Conservation (phyloP, 2,113 vertebrate genomes). For the Charadrius vociferus region DNA sequence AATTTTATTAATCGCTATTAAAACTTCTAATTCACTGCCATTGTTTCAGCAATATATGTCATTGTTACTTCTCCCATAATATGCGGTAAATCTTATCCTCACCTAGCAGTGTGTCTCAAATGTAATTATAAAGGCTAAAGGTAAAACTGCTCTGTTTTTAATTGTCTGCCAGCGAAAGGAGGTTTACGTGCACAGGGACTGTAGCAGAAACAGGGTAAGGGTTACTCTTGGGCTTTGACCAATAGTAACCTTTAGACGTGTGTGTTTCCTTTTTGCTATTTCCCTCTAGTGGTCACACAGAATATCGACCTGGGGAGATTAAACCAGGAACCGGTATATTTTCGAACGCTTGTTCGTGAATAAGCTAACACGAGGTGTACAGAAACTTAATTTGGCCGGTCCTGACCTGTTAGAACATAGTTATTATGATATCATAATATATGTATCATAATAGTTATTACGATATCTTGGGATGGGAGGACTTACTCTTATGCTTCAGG, state of each 20-base stretch:
- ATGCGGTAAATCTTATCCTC: background rate
- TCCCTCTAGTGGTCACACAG: slow-evolving; percentile 69
- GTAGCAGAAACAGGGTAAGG: slow-evolving; percentile 20
- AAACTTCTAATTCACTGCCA: background rate
- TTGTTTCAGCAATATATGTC: background rate
- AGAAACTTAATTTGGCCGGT: background rate
- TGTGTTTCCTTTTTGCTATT: background rate
- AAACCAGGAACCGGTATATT: accelerated
- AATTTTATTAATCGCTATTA: background rate
- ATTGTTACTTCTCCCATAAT: background rate
- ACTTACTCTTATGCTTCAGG: background rate
- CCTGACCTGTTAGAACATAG: background rate
- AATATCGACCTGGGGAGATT: background rate
- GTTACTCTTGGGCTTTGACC: slow-evolving; percentile 79
- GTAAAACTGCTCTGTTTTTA: background rate
- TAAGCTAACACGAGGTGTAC: background rate
- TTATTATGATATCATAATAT: background rate
- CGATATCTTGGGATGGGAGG: background rate
- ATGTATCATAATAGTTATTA: too few species aligned
- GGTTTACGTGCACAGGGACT: background rate
- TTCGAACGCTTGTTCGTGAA: background rate
- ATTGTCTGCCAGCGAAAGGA: background rate
- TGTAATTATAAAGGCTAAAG: slow-evolving; percentile 49
- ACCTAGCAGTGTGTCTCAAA: background rate
- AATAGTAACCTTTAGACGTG: slow-evolving; percentile 71